These are phyloP conservation scores for Empidonax traillii DNA, from an alignment of 2,113 vertebrate species.

Conservation along the genomic window DNA sequence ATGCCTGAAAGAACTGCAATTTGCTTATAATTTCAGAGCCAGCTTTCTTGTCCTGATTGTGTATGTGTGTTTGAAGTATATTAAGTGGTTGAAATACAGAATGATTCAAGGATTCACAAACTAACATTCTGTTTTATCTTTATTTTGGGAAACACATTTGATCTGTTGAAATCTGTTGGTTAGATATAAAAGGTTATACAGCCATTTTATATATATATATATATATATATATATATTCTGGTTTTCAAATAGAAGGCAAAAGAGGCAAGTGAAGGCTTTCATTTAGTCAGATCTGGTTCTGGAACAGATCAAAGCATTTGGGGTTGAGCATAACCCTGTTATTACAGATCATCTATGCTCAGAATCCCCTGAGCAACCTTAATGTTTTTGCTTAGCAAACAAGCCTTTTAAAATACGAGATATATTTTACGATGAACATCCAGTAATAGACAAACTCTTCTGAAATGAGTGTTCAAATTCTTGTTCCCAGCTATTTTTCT, in stretches of 20 bases:
- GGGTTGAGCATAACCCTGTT: background rate
- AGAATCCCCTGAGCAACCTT: background rate
- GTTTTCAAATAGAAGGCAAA: background rate
- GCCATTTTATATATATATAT: too few relatives aligned
- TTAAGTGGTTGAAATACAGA: conserved; percentile 32
- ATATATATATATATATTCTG: background rate
- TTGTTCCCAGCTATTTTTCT: background rate
- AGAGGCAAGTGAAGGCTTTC: background rate
- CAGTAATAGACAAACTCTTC: background rate
- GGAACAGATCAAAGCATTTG: conserved; percentile 6
- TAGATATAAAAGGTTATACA: background rate
- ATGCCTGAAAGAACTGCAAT: background rate
- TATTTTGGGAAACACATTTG: conserved; percentile 45
- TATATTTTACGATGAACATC: background rate
- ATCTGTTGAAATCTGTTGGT: conserved; percentile 27
- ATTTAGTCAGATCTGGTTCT: background rate
- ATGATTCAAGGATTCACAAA: conserved; percentile 36
- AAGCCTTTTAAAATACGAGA: background rate
- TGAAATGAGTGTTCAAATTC: background rate
- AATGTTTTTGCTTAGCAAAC: background rate
- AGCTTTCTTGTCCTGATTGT: conserved; percentile 24
- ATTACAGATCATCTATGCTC: background rate
- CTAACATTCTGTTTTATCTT: conserved; percentile 48
- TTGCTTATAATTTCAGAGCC: conserved; percentile 32
- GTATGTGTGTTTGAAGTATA: conserved; percentile 16